Percentiles rank a stretch among this genome's conserved stretches.
phyloP scores from a whole-genome alignment of 2,113 vertebrate genomes.

The Tamias sibiricus region DNA sequence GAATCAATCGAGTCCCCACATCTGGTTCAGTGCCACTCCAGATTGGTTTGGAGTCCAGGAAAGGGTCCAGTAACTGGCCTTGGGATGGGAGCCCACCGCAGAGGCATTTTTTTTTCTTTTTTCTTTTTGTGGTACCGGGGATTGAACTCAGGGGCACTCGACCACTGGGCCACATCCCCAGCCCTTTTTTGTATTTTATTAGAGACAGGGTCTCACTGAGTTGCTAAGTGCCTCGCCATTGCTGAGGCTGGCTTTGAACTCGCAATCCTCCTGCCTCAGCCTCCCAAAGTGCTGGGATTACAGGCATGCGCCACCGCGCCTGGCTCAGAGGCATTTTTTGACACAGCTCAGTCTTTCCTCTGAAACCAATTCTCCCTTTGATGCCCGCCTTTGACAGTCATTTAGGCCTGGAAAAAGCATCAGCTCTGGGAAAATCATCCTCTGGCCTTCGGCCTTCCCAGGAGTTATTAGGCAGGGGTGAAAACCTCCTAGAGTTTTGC shows the following conservation, averaged over 20 bases:
- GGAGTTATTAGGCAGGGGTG: background rate
- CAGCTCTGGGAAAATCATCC: background rate
- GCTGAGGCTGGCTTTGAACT: too few species aligned
- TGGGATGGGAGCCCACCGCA: background rate
- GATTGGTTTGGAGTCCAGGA: background rate
- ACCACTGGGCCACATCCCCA: too few species aligned
- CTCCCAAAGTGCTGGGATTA: too few species aligned
- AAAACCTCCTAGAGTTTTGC: conserved; percentile 11
- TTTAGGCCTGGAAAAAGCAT: conserved; percentile 17
- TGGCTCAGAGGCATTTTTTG: background rate
- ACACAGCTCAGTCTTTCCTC: background rate
- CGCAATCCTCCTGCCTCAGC: too few species aligned
- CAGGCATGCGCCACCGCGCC: too few species aligned
- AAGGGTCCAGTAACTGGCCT: background rate
- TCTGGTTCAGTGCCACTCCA: background rate
- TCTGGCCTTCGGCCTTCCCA: background rate
- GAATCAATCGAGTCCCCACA: background rate
- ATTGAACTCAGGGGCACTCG: too few species aligned
- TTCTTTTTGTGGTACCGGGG: too few species aligned
- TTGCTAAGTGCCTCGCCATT: too few species aligned
- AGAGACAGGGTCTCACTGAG: too few species aligned
- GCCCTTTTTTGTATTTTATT: too few species aligned
- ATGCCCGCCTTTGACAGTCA: background rate
- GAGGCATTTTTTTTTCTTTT: too few species aligned
- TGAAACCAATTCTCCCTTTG: conserved; percentile 36